phyloP scores from a whole-genome alignment of 2,113 vertebrate species.

The Sebastes fasciatus region DNA sequence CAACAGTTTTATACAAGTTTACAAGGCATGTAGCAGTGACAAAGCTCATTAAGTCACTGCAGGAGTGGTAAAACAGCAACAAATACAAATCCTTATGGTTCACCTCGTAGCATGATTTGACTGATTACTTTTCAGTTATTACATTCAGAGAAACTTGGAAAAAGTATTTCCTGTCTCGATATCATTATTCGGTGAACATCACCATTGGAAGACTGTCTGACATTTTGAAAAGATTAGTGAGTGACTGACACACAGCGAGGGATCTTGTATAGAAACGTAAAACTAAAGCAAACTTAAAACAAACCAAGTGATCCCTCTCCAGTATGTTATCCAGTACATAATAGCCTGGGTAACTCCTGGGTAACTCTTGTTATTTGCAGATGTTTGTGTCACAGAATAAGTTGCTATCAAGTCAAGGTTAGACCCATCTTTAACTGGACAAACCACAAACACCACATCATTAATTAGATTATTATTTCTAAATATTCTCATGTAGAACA shows the following conservation, averaged over 20 bases:
- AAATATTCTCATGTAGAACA: conserved; percentile 1
- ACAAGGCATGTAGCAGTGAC: conserved; percentile 50
- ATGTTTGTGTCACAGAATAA: conserved; percentile 21
- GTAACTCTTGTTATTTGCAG: background rate
- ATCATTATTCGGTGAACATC: conserved; percentile 48
- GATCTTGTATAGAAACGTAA: conserved; percentile 15
- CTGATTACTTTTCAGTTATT: conserved; percentile 37
- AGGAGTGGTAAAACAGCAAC: conserved; percentile 38
- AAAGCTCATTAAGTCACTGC: conserved; percentile 30
- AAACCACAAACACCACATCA: background rate
- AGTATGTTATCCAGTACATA: background rate
- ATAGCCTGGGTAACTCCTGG: background rate
- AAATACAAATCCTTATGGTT: conserved; percentile 17
- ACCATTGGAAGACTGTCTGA: conserved; percentile 66
- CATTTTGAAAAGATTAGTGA: conserved; percentile 6
- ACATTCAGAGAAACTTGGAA: conserved; percentile 59
- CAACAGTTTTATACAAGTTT: conserved; percentile 60
- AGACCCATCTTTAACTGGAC: background rate
- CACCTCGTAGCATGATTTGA: conserved; percentile 13
- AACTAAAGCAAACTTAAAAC: conserved; percentile 20
- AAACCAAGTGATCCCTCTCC: background rate
- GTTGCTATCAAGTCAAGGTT: conserved; percentile 6
- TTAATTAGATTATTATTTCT: conserved; percentile 8
- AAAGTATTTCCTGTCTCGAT: conserved; percentile 23
- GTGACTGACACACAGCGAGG: background rate